Base-by-base conservation (phyloP, 2,797 vertebrate species). In the Sebastes iracundus region DNA sequence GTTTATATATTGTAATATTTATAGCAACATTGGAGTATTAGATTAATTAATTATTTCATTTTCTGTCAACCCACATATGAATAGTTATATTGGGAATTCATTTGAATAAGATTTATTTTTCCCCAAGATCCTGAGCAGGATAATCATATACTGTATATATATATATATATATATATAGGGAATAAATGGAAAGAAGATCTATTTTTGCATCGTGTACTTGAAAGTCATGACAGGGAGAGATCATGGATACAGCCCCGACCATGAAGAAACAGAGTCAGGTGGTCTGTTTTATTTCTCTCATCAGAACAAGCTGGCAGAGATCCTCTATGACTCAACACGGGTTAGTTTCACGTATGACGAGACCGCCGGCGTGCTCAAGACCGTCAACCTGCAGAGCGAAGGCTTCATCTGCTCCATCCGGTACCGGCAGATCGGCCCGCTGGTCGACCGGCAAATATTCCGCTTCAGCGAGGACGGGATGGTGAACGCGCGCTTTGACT, bases 271-370 rank as follows among this genome's bases (percentile, higher is more conserved):
- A 16, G 38, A 42, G 14, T 42, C 38, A 42, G 14, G 38, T 16
- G 14, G 6, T 42, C 38, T 11, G 62, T 30, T 76, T 42, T 5
- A 4, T 75, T 74, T 67, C 4, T 66, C n/a, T 62, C 91, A 92
- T 77, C 96, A 99, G 95, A 99, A 98, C 77, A 97, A 99, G 93
- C 95, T 99, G 81, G 97, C 99, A 0, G 99, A 99, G 94, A 97
- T 99, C 84, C 93, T 99, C 10, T 99, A 99, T 20, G 99, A 99
- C 86, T 98, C 98, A 67, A 99, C 99, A 0, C 96, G 99, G 30
- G 98, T 99, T 90, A 99, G 98, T 88, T 99, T 99, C 94, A 99
- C 98, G 8, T 99, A 99, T 0, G 99, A 99, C 14, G 98, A 99
- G 93, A 98, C 97, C 0, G 98, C 98, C 0, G 99, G 98, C 4